Percentiles rank a stretch among this genome's conserved stretches.
Evolutionary conservation across 2,888 invertebrate species (phyloP).

Genomic region (Rosalia funebris): DNA sequence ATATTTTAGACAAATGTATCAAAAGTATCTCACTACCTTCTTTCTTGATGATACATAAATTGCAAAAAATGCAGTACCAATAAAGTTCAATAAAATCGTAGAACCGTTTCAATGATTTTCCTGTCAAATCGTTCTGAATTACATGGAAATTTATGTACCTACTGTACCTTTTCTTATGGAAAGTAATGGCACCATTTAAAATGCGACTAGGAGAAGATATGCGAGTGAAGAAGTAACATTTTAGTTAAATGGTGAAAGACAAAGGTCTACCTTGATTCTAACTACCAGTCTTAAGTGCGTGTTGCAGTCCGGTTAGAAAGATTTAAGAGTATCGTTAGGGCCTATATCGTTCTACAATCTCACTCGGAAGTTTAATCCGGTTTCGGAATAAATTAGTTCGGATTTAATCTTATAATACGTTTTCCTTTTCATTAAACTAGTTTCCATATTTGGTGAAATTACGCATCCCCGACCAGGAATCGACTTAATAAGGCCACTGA

Average conservation of each 20-base stretch:
- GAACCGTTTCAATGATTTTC: too few species aligned
- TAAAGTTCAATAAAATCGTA: too few species aligned
- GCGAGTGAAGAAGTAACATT: constrained; percentile 34
- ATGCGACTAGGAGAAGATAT: constrained; percentile 17
- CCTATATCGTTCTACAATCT: constrained; percentile 56
- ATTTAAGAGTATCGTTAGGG: constrained; percentile 61
- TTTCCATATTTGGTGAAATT: constrained; percentile 48
- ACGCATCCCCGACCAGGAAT: constrained; percentile 31
- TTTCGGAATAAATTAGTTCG: constrained; percentile 58
- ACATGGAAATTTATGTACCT: constrained; percentile 1
- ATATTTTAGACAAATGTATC: too few species aligned
- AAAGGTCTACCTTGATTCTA: constrained; percentile 34
- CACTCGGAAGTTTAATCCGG: constrained; percentile 59
- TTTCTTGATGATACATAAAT: too few species aligned
- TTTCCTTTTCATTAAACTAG: constrained; percentile 48
- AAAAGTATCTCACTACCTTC: too few species aligned
- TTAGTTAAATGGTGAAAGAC: constrained; percentile 38
- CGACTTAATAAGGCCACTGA: constrained; percentile 33
- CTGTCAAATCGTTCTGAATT: constrained; percentile 3
- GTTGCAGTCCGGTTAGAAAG: constrained; percentile 50
- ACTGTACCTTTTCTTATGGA: constrained; percentile 5
- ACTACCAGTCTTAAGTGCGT: constrained; percentile 36
- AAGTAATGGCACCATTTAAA: constrained; percentile 7
- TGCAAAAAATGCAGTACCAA: too few species aligned
- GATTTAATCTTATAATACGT: constrained; percentile 50